phyloP scores from a whole-genome alignment of 2,113 vertebrate species.

The Salvelinus sp. region DNA sequence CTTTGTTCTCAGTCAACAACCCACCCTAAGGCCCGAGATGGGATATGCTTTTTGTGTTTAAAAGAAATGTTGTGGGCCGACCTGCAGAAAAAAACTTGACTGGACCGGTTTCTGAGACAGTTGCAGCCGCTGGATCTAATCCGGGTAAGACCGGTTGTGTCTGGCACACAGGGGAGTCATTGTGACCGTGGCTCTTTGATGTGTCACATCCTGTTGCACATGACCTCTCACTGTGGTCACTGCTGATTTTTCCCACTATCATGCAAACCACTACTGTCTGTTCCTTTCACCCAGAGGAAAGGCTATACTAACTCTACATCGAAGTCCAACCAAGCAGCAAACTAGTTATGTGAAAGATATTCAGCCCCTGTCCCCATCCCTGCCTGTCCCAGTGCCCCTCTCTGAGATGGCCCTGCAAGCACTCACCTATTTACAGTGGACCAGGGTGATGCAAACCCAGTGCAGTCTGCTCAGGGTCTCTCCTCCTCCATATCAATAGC shows the following conservation, averaged over 20 bases:
- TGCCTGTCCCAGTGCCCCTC: not conserved
- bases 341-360: not conserved
- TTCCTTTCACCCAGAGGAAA: no score
- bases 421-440: no score
- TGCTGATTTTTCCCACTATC: not conserved
- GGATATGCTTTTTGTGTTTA: not conserved
- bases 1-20: not conserved
- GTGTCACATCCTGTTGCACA: conserved; percentile 50
- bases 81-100: not conserved
- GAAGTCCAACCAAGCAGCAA: not conserved
- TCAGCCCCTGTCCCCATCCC: not conserved
- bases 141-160: conserved; percentile 49
- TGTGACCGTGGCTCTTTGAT: conserved; percentile 38
- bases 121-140: conserved; percentile 44
- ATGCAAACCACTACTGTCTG: not conserved
- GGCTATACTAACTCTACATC: not conserved
- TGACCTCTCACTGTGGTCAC: conserved; percentile 23
- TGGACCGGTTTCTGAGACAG: not conserved
- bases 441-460: no score
- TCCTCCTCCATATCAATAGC: not conserved
- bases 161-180: conserved; percentile 40
- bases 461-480: not conserved
- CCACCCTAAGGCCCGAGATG: not conserved
- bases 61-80: not conserved
- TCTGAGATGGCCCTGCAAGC: no score